Percentiles rank a stretch among this genome's conserved stretches.
Conservation (phyloP, 2,797 vertebrate species). For the Eulemur albifrons region DNA sequence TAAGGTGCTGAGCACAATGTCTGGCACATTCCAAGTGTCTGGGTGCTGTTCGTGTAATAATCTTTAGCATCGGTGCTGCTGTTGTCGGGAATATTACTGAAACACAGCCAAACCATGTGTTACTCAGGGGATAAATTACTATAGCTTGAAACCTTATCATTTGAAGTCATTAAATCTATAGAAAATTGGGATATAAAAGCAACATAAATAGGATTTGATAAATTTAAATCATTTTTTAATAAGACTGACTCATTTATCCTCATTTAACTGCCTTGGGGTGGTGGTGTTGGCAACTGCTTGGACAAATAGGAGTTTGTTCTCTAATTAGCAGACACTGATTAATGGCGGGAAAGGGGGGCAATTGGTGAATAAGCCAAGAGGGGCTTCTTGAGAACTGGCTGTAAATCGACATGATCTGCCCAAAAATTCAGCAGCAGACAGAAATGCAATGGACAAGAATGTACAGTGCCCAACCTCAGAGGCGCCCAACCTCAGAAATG, state of each 20-base stretch:
- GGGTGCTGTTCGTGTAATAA: background rate
- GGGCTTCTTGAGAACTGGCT: background rate
- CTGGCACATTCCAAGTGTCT: background rate
- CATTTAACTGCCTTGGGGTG: background rate
- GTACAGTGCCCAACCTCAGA: fast-evolving
- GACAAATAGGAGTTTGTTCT: background rate
- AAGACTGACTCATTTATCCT: slow-evolving; percentile 17
- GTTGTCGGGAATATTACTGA: background rate
- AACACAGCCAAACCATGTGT: background rate
- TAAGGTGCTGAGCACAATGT: background rate
- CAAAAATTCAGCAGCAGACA: background rate
- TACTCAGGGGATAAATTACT: background rate
- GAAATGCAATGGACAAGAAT: background rate
- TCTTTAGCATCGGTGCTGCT: too few relatives aligned
- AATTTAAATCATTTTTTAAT: slow-evolving; percentile 42
- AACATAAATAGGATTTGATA: slow-evolving; percentile 24
- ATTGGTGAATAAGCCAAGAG: background rate
- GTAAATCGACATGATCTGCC: background rate
- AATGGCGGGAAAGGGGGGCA: background rate
- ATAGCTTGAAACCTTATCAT: background rate
- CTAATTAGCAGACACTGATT: slow-evolving; percentile 19
- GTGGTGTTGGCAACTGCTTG: background rate
- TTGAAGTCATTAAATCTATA: slow-evolving; percentile 10
- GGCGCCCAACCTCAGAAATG: fast-evolving
- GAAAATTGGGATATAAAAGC: background rate